phyloP scores from a whole-genome alignment of 1,140 invertebrate genomes.

The Akabosia matsudoensis region DNA sequence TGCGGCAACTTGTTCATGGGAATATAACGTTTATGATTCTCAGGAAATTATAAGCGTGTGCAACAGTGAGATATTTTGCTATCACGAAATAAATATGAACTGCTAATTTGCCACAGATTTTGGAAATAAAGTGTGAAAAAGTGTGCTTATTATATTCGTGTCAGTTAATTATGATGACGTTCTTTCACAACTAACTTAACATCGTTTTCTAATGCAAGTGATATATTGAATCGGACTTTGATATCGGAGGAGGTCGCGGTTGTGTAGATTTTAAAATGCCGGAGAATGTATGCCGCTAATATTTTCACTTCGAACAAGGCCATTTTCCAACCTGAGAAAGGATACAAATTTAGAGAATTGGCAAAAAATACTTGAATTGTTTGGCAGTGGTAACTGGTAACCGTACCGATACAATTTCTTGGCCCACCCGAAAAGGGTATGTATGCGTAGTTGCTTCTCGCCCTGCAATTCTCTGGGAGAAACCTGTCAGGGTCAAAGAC shows the following conservation, averaged over 20 bases:
- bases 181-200: neutral
- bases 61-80: no score
- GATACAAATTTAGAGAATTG: neutral
- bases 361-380: no score
- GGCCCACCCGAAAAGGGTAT: slow-evolving; percentile 49
- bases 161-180: neutral
- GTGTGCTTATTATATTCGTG: no score
- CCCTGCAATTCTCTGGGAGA: slow-evolving; percentile 74
- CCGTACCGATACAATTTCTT: slow-evolving; percentile 37
- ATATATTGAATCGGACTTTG: neutral
- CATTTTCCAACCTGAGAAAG: neutral
- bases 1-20: no score
- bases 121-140: no score
- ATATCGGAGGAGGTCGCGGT: neutral
- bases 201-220: neutral
- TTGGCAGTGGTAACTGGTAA: no score
- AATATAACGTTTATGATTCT: no score
- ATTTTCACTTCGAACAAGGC: neutral
- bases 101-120: no score
- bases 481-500: slow-evolving; percentile 65
- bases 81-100: no score
- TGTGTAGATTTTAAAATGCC: neutral
- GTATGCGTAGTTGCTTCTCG: slow-evolving; percentile 71
- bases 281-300: neutral
- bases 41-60: no score